phyloP scores from a whole-genome alignment of 1,140 invertebrate species.

The Agrypnia vestita region DNA sequence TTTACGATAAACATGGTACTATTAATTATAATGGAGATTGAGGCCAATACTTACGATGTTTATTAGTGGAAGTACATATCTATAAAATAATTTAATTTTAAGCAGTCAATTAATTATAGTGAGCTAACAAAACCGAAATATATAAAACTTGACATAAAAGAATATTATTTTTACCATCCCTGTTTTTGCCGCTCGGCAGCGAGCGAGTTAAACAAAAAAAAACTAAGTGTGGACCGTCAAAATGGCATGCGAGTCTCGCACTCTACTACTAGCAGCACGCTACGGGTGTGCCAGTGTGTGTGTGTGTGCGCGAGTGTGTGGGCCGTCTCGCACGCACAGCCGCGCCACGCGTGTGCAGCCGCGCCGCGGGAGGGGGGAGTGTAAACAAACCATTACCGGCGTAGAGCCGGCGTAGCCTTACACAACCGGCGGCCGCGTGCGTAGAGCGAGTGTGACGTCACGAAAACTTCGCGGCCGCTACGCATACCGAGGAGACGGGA shows the following conservation, averaged over 20 bases:
- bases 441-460: constrained; percentile 44
- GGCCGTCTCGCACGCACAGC: constrained; percentile 26
- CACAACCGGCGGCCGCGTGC: constrained; percentile 48
- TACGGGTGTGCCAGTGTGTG: neutral
- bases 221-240: neutral
- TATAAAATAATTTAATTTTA: too few relatives aligned
- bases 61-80: too few relatives aligned
- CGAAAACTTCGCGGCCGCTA: constrained; percentile 38
- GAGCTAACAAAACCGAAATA: too few relatives aligned
- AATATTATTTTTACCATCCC: too few relatives aligned
- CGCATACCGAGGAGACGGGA: neutral
- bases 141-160: too few relatives aligned
- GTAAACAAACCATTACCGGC: constrained; percentile 59
- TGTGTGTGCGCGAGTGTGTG: neutral
- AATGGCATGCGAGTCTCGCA: neutral
- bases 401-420: constrained; percentile 43
- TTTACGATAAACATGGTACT: too few relatives aligned
- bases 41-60: too few relatives aligned
- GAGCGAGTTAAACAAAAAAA: neutral
- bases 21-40: too few relatives aligned
- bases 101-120: too few relatives aligned
- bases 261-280: neutral
- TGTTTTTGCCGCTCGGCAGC: too few relatives aligned
- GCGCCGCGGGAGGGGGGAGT: constrained; percentile 1
- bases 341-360: constrained; percentile 36